A percentile compares a stretch with the other conserved stretches of the same genome.
phyloP scores from a whole-genome alignment of 2,797 vertebrate genomes.

The Novumbra hubbsi region DNA sequence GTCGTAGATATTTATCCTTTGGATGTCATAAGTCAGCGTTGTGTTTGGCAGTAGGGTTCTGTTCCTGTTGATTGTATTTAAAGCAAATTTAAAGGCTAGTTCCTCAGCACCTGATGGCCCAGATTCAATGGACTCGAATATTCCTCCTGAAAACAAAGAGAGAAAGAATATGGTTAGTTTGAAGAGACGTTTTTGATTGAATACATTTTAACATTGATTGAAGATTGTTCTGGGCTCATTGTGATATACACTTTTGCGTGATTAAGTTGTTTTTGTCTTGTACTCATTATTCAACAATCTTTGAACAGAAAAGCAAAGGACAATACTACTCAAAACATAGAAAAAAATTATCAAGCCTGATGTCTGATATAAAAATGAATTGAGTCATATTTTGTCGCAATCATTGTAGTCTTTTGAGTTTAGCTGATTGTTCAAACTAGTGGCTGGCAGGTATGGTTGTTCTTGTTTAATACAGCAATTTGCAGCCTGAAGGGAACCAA shows the following conservation, averaged over 20 bases:
- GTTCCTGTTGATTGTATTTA: conserved; percentile 99
- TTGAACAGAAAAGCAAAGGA: neutral
- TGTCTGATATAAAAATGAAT: no score
- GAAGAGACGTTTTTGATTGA: conserved; percentile 3
- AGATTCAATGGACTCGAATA: conserved; percentile 97
- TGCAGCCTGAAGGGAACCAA: no score
- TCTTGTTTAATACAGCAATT: no score
- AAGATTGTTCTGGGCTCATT: neutral
- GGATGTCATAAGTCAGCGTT: conserved; percentile 96
- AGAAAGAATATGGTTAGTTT: conserved; percentile 30
- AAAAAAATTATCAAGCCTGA: neutral
- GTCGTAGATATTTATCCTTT: conserved; percentile 99
- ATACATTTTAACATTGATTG: neutral
- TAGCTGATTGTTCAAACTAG: no score
- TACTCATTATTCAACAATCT: neutral
- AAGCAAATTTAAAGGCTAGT: conserved; percentile 98
- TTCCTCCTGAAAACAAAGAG: conserved; percentile 80
- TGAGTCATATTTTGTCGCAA: no score
- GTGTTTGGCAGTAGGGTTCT: conserved; percentile 98
- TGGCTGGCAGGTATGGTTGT: no score
- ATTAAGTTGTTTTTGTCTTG: neutral
- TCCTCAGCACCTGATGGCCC: conserved; percentile 97
- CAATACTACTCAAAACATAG: neutral
- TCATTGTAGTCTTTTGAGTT: no score
- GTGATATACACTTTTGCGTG: neutral